Base-by-base conservation (phyloP, 1,140 invertebrate genomes). In the Penaeus vannamei region DNA sequence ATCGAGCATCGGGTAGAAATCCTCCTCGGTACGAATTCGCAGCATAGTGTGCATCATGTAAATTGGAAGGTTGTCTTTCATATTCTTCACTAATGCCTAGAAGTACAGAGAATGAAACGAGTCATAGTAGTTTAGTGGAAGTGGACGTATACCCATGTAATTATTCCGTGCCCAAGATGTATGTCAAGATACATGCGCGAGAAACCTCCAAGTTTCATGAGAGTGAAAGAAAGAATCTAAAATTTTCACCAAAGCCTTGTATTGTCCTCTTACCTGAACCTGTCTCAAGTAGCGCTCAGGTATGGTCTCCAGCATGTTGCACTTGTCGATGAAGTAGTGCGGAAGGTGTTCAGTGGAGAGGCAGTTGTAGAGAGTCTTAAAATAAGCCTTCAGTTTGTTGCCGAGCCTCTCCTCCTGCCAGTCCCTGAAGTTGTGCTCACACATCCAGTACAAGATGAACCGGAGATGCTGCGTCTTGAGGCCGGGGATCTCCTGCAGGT, bases 361-460 rank as follows among this genome's bases (percentile, higher is more conserved):
- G 12, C 91, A 91, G 1, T 92, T 87, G 76, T 94, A 94, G 0
- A 95, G 90, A 2, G 92, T 92, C 26, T 94, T 93, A 0, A 97
- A 93, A 76, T 97, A 94, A 42, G 94, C 93, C 72, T 95, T 92
- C n/a, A 97, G 91, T 61, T 94, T 95, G 91, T 95, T 94, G 23
- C 96, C 96, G 0, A 96, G 93, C 62, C 95, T 93, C 92, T 95
- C 94, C 90, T 96, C 95, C 0, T 95, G 94, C 96, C 96, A 97
- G 77, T 94, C 95, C 4, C 94, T 94, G 46, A 95, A 94, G 89
- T 95, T 94, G 42, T 93, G 91, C 92, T 97, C 96, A 89, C 96
- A 95, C 92, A 96, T 94, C 95, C 95, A 96, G 92, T 96, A 97
- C n/a, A 97, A 92, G 91, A 96, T 95, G 84, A 95, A 95, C 85